A percentile compares a stretch with the other conserved stretches of the same genome.
phyloP scores from a whole-genome alignment of 2,797 vertebrate genomes.

The Sebastes minor region DNA sequence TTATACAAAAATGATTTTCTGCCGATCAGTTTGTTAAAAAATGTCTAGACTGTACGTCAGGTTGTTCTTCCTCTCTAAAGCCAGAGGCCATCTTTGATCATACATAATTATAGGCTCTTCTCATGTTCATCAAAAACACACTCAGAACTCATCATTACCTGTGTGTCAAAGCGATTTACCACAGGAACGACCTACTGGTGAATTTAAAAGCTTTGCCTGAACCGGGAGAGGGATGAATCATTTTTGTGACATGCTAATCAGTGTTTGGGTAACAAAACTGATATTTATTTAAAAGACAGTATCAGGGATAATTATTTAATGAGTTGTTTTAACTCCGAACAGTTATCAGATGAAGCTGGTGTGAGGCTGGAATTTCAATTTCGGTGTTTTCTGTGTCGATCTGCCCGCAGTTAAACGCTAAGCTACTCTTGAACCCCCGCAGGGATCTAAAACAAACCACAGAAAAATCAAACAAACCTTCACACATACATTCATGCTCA shows the following conservation, averaged over 20 bases:
- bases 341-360: not conserved
- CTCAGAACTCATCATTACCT: not conserved
- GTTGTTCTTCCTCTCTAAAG: not conserved
- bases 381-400: not conserved
- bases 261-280: not conserved
- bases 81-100: not conserved
- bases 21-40: not conserved
- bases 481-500: constrained; percentile 8
- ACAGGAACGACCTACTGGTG: not conserved
- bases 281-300: constrained; percentile 7
- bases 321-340: not conserved
- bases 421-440: constrained; percentile 9
- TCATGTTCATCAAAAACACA: not conserved
- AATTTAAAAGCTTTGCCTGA: constrained; percentile 3
- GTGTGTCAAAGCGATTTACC: not conserved
- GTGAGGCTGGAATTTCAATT: not conserved
- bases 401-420: not conserved
- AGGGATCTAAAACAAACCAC: not conserved
- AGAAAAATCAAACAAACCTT: constrained; percentile 28
- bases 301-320: constrained; percentile 8
- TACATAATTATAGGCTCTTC: not conserved
- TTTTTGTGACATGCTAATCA: not conserved
- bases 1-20: not conserved
- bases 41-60: not conserved
- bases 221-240: not conserved